Base-by-base conservation (phyloP, 2,113 vertebrate genomes). In the Gnathonemus echidnorhynchus region DNA sequence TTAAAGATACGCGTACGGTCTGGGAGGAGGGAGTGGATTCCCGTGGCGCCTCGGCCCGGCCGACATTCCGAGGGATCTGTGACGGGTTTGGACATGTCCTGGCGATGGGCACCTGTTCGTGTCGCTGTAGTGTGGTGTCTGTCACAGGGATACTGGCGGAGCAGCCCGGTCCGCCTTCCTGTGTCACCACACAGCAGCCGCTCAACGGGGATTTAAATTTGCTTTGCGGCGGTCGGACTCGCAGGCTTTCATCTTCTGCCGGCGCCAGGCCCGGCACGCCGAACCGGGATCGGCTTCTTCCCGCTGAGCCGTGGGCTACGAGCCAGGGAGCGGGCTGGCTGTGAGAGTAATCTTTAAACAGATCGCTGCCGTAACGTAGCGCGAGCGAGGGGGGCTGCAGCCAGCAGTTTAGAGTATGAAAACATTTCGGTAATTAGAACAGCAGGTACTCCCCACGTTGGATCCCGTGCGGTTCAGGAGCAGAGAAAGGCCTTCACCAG, bases 181-280 rank as follows among this genome's bases (percentile, higher is more conserved):
- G 52, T 24, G 5, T 42, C 53, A 24, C 39, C 8, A 3, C 19
- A 45, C 19, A 49, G 46, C n/a, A 89, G 45, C 19, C 19, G 90
- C 80, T 56, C 35, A 13, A 46, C 27, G 90, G 80, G 80, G 39
- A 66, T 86, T 90, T 86, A 27, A 74, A 52, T 91, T 87, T 56
- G 35, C 89, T 86, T 80, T 87, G 86, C 31, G 27, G 86, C 45
- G 10, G 24, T 52, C 31, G 2, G 70, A 19, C 89, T 66, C 39
- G 48, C 15, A 31, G 56, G 46, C 90, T 89, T 90, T 89, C 88
- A 42, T 89, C 21, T 62, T 46, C 21, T 21, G 39, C 53, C n/a
- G 80, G 42, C 1, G 15, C 66, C 58, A 13, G 46, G 45, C 48
- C 45, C 66, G 48, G 45, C 48, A 74, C 8, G 48, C n/a, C 46